Base-by-base conservation (phyloP, 2,113 vertebrate species). In the Galbula dea region DNA sequence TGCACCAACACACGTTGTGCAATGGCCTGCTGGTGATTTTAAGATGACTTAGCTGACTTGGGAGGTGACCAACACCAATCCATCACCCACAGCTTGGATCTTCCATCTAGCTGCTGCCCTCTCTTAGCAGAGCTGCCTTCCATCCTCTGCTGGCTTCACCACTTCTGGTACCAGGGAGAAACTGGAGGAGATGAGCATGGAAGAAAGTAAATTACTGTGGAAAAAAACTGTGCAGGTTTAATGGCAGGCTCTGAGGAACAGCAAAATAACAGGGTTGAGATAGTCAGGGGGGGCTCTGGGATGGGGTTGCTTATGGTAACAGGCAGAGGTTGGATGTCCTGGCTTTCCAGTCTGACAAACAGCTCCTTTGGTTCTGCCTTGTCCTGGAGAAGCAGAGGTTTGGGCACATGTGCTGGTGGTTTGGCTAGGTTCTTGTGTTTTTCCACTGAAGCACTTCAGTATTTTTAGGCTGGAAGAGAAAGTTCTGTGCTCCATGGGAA, bases 381-480 rank as follows among this genome's bases (percentile, higher is more conserved):
- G 5, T 54, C 59, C 51, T 62, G 59, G 54, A 91, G 91, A 77
- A 83, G 19, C 43, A 77, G 84, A 93, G 80, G 39, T 94, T 89
- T 94, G 84, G 89, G 43, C 94, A 86, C 48, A 83, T 55, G n/a
- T 54, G 21, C 63, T 86, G 0, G 12, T 88, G 96, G 94, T 89
- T 94, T 96, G 95, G 91, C 91, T 65, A 7, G 1, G 20, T 89
- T 55, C 68, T 88, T 65, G 36, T 71, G 52, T 95, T 96, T 96
- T 96, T 96, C 93, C 95, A 94, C 48, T 92, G 87, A 77, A 73
- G 91, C 21, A 30, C 46, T 86, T 78, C 0, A 49, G 34, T 94
- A 95, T 94, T 96, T 95, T 95, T 89, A 96, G 94, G 66, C 80
- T 79, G 88, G 48, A 72, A 62, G 83, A 79, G 39, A 36, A 0